These are phyloP conservation scores for Dolichoris vasculosae DNA, from an alignment of 1,140 invertebrate genomes.

Conservation along the genomic window DNA sequence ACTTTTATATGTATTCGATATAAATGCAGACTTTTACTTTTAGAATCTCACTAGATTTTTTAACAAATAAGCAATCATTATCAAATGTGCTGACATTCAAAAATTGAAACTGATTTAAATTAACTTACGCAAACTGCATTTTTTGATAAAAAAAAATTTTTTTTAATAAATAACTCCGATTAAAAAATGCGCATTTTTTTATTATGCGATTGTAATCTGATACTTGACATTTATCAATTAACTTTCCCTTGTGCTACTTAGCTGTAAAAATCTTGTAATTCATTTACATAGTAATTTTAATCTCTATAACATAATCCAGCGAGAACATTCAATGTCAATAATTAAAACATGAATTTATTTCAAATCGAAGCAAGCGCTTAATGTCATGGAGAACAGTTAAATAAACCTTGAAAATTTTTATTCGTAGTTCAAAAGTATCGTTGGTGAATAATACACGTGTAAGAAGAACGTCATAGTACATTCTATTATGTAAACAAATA, in stretches of 20 bases:
- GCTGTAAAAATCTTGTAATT: neutral
- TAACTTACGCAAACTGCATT: too few species aligned
- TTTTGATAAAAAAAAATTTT: too few species aligned
- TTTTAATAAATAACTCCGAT: too few species aligned
- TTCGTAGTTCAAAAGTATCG: neutral
- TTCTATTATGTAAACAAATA: too few species aligned
- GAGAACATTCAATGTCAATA: neutral
- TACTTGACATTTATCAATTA: neutral
- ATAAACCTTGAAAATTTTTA: neutral
- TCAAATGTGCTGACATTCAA: too few species aligned
- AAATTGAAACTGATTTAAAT: too few species aligned
- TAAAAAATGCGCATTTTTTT: neutral
- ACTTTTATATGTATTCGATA: neutral
- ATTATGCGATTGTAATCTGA: neutral
- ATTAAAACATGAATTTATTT: neutral
- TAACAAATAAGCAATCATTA: neutral
- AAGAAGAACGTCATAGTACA: too few species aligned
- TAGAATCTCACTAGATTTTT: neutral
- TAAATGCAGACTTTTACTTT: neutral
- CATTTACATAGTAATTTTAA: neutral
- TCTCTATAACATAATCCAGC: neutral
- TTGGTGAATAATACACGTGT: neutral
- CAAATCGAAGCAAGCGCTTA: neutral
- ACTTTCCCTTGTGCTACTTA: neutral
- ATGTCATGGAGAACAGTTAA: neutral